Evolutionary conservation across 2,113 vertebrate species (phyloP).

Genomic region (Cyprinodon tularosa): DNA sequence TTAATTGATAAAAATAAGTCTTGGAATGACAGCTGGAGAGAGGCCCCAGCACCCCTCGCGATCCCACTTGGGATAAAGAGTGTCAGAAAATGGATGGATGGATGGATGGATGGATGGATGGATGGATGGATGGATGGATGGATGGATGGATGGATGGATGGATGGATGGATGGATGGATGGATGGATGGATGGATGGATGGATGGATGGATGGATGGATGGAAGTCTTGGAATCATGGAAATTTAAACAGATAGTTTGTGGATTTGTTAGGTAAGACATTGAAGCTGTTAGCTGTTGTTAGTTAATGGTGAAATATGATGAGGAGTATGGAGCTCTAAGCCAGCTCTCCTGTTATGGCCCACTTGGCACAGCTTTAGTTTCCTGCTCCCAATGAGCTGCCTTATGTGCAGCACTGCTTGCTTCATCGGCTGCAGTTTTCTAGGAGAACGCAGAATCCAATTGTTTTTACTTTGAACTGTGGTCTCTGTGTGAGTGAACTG

Average conservation of each 20-base stretch:
- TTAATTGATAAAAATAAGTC: too few relatives aligned
- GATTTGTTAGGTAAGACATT: not conserved
- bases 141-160: too few relatives aligned
- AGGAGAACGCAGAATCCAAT: not conserved
- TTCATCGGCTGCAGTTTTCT: not conserved
- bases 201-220: too few relatives aligned
- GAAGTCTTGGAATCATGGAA: too few relatives aligned
- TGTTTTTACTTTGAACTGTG: not conserved
- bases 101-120: too few relatives aligned
- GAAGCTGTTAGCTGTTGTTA: not conserved
- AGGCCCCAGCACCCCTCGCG: too few relatives aligned
- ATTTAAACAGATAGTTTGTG: not conserved
- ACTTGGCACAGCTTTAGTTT: conserved; percentile 44
- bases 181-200: too few relatives aligned
- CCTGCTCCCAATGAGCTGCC: conserved; percentile 31
- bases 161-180: too few relatives aligned
- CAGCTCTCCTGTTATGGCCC: conserved; percentile 33
- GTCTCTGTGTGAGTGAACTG: not conserved
- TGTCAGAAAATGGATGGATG: too few relatives aligned
- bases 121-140: too few relatives aligned
- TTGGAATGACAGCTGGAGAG: too few relatives aligned
- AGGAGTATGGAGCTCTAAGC: not conserved
- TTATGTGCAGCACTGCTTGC: not conserved
- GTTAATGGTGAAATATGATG: not conserved
- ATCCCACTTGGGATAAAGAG: too few relatives aligned